These are phyloP conservation scores for Crotalus tigris DNA, from an alignment of 2,113 vertebrate genomes.

Conservation along the genomic window DNA sequence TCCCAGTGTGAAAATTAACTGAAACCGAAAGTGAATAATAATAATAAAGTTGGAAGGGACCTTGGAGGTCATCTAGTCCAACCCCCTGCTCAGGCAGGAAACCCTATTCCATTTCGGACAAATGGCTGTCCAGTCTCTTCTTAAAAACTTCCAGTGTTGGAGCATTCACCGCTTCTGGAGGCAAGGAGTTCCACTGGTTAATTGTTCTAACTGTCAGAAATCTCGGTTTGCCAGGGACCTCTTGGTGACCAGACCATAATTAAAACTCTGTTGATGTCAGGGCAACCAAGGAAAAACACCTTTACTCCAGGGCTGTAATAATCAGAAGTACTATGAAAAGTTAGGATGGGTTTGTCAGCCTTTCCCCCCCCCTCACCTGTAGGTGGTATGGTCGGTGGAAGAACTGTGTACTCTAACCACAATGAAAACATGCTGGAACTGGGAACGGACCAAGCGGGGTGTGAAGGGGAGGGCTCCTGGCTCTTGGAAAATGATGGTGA, in stretches of 20 bases:
- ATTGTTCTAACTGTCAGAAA: too few species aligned
- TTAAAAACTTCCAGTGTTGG: too few species aligned
- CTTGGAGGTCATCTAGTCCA: too few species aligned
- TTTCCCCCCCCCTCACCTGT: conserved; percentile 71
- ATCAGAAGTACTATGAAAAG: background rate
- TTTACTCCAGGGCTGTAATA: background rate
- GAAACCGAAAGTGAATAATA: background rate
- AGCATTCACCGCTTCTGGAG: too few species aligned
- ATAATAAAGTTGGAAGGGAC: too few species aligned
- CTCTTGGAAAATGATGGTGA: conserved; percentile 92
- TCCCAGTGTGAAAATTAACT: background rate
- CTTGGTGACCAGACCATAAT: background rate
- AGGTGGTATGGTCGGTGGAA: conserved; percentile 78
- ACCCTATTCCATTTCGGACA: too few species aligned
- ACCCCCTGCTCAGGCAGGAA: too few species aligned
- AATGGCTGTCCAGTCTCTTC: too few species aligned
- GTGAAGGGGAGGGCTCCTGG: conserved; percentile 84
- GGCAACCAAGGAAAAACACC: background rate
- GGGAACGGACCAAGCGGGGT: conserved; percentile 85
- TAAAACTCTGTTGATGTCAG: background rate
- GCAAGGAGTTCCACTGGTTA: too few species aligned
- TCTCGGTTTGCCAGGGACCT: background rate
- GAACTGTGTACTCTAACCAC: conserved; percentile 79
- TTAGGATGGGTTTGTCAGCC: background rate
- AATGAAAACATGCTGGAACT: conserved; percentile 90